Percentiles rank a stretch among this genome's conserved stretches.
Evolutionary conservation across 2,113 vertebrate species (phyloP).

Genomic region (Lepus europaeus): DNA sequence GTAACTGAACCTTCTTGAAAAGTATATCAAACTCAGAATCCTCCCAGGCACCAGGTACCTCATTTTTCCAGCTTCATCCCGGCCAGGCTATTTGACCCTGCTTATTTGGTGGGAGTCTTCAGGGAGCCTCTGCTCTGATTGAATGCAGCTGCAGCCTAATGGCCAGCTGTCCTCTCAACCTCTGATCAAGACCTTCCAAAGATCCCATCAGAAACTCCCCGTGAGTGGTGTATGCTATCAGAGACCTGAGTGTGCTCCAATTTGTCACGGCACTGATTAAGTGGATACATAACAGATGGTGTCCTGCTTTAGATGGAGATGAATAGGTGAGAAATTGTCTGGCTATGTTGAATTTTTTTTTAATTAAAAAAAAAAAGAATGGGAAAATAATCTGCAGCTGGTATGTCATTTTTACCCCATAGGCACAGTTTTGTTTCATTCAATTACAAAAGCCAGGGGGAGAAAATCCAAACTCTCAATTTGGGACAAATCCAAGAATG

Average conservation of each 20-base stretch:
- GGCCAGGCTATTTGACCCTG: constrained; percentile 64
- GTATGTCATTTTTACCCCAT: constrained; percentile 78
- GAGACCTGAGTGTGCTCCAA: constrained; percentile 69
- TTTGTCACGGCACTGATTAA: constrained; percentile 80
- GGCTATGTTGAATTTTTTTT: constrained; percentile 74
- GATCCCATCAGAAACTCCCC: constrained; percentile 73
- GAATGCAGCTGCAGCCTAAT: constrained; percentile 75
- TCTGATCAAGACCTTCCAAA: constrained; percentile 75
- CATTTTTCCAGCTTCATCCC: constrained; percentile 62
- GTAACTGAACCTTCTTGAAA: constrained; percentile 72
- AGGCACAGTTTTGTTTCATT: constrained; percentile 69
- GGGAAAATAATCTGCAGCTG: constrained; percentile 83
- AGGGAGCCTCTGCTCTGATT: constrained; percentile 62
- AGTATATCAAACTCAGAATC: constrained; percentile 75
- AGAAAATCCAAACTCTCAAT: constrained; percentile 52
- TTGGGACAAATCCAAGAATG: constrained; percentile 15
- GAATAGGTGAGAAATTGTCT: constrained; percentile 86
- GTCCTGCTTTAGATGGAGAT: constrained; percentile 81
- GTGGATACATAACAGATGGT: constrained; percentile 82
- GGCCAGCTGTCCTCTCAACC: constrained; percentile 74
- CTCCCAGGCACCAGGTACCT: constrained; percentile 77
- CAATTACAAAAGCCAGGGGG: constrained; percentile 62
- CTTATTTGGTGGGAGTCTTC: constrained; percentile 64
- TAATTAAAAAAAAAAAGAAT: constrained; percentile 77
- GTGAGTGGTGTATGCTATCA: constrained; percentile 67